phyloP scores from a whole-genome alignment of 2,113 vertebrate genomes.

The Greenwoodochromis staneri region DNA sequence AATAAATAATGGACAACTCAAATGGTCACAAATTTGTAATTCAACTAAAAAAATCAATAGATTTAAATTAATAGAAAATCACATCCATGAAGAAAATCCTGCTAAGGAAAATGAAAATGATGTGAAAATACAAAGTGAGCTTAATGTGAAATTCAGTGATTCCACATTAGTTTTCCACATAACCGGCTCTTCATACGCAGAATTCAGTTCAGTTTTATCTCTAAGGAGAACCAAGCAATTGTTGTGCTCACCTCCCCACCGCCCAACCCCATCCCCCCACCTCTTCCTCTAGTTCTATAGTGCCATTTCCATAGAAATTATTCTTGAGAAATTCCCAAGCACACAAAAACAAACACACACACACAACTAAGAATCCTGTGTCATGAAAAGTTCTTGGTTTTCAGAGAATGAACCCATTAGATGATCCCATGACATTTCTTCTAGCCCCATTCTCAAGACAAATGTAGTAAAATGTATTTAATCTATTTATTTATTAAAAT shows the following conservation, averaged over 20 bases:
- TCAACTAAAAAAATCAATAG: neutral
- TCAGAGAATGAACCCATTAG: neutral
- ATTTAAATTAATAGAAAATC: neutral
- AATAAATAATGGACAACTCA: constrained; percentile 8
- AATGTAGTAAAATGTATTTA: neutral
- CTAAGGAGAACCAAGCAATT: neutral
- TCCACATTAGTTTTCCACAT: neutral
- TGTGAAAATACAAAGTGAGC: neutral
- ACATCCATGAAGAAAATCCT: constrained; percentile 6
- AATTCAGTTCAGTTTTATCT: neutral
- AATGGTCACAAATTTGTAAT: constrained; percentile 15
- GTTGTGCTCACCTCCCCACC: neutral
- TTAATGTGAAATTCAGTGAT: neutral
- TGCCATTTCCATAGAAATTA: neutral
- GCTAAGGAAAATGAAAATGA: neutral
- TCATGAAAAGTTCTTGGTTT: neutral
- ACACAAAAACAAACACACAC: neutral
- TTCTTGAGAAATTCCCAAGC: neutral
- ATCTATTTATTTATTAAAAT: neutral
- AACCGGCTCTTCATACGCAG: neutral
- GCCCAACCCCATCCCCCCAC: neutral
- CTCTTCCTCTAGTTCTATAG: neutral
- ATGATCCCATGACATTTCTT: neutral
- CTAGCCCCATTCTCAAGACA: neutral
- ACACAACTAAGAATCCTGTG: neutral